Evolutionary conservation across 2,797 vertebrate species (phyloP), one percentile per base, ranked within the genome.

Genomic region (Catostomus latipinnis): DNA sequence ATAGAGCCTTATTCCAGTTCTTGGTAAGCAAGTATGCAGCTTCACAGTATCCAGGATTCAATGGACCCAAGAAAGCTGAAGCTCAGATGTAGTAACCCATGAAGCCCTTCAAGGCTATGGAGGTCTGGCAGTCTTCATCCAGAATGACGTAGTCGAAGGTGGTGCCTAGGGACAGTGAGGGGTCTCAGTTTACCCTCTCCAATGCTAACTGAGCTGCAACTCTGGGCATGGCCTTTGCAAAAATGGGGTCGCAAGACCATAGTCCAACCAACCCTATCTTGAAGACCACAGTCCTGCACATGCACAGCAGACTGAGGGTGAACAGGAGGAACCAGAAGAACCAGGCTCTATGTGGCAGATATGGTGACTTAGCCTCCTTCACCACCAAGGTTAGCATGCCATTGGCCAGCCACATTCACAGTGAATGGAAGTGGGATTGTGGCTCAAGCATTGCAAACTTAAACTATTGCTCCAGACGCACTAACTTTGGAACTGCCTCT

Each of bases 1-100:
- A 94, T 71, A 96, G 81, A 18, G 93, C 90, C 85, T 94, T 95
- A 79, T 94, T 87, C 94, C 94, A 95, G 87, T 83, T 92, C 77
- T 91, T 90, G 48, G 88, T 88, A 49, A 95, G 81, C 80, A 93
- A 73, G 0, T 89, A 86, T 12, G 92, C 93, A 11, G 87, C 89
- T 13, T 94, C 92, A 4, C 93, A 95, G 88, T 93, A 94, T 18
- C 93, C 92, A 1, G 93, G 93, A 66, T 95, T 95, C 81, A 91
- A 75, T 54, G 92, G 94, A 2, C 93, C 94, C 76, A 18, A 18
- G 16, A 18, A 18, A 18, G 16, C 16, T 18, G 16, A 18, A 18
- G 16, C 16, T 18, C 16, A 18, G 16, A 18, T 18, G 16, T 18
- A 18, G 16, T 18, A 18, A 18, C 16, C 16, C 16, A 18, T 18